Conservation (phyloP, 2,113 vertebrate genomes). For the Azemiops feae region DNA sequence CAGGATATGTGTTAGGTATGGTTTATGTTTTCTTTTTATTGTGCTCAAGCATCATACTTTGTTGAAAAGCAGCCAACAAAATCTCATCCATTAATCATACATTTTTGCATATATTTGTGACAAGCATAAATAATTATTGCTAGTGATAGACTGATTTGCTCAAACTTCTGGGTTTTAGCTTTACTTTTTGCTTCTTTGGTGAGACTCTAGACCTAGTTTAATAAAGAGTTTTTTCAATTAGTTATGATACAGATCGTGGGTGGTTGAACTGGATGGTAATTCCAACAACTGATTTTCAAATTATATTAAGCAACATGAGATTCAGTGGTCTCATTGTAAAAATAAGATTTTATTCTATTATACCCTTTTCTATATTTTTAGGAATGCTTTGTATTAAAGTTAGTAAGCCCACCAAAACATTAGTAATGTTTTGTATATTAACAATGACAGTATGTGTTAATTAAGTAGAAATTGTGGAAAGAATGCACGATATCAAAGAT, state of each 20-base stretch:
- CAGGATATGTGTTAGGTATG: not conserved
- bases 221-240: not conserved
- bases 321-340: constrained; percentile 1
- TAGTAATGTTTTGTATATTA: not conserved
- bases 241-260: not conserved
- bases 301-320: not conserved
- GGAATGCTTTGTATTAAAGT: not conserved
- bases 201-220: not conserved
- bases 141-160: constrained; percentile 27
- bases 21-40: not conserved
- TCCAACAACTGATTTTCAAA: not conserved
- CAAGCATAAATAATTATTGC: not conserved
- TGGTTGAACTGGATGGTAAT: not conserved
- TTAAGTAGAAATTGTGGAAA: not conserved
- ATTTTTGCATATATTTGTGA: constrained; percentile 9
- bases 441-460: not conserved
- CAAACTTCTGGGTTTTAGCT: not conserved
- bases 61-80: not conserved
- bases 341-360: not conserved
- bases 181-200: constrained; percentile 14
- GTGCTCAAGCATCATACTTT: not conserved
- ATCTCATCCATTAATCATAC: not conserved
- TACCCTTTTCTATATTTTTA: not conserved
- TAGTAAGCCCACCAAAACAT: not conserved
- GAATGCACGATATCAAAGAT: not conserved